A percentile compares a stretch with the other conserved stretches of the same genome.
Conservation (phyloP, 1,140 invertebrate genomes). For the Druon quercuslanigerum region DNA sequence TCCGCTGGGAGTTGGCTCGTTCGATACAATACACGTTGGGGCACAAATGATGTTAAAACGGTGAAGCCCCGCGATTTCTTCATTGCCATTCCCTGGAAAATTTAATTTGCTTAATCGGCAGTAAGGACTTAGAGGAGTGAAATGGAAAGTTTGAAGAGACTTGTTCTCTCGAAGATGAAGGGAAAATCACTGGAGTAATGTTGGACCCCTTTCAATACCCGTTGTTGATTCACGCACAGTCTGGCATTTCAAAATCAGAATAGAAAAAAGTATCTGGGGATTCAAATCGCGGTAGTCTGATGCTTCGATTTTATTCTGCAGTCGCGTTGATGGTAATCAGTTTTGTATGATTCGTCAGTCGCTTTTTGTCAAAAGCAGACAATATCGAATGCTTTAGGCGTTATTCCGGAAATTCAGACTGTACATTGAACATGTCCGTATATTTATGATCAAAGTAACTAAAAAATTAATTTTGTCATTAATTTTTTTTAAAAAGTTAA, state of each 20-base stretch:
- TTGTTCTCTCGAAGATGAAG: conserved; percentile 39
- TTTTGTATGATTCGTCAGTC: background rate
- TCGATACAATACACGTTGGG: conserved; percentile 42
- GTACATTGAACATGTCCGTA: no score
- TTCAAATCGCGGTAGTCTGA: background rate
- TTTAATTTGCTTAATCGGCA: conserved; percentile 61
- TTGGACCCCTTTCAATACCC: conserved; percentile 39
- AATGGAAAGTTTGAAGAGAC: conserved; percentile 45
- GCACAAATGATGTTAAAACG: conserved; percentile 51
- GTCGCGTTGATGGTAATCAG: background rate
- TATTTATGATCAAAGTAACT: no score
- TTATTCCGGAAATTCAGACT: background rate
- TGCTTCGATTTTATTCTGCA: background rate
- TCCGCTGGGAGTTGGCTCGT: conserved; percentile 44
- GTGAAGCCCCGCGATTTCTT: conserved; percentile 51
- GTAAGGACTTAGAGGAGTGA: conserved; percentile 38
- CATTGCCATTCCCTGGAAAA: conserved; percentile 51
- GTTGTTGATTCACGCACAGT: background rate
- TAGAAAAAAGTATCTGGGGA: background rate
- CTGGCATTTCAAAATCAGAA: background rate
- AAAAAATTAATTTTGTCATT: no score
- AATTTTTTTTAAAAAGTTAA: no score
- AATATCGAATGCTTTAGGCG: background rate
- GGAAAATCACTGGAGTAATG: conserved; percentile 54
- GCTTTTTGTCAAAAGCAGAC: background rate